A percentile compares a stretch with the other conserved stretches of the same genome.
Conservation (phyloP, 2,113 vertebrate genomes). For the Otocyon megalotis region DNA sequence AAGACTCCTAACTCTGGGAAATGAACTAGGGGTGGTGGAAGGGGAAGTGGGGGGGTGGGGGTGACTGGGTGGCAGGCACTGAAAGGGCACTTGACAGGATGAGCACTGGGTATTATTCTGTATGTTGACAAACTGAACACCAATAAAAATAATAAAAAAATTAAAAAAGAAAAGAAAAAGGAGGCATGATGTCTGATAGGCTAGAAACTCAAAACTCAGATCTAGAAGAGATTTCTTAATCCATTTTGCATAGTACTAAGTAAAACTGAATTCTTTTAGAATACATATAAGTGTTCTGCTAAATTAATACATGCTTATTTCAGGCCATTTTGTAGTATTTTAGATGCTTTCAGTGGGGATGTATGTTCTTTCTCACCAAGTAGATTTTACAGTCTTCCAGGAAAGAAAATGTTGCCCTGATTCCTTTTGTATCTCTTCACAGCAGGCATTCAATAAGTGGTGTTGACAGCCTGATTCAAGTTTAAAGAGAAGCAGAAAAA, state of each 20-base stretch:
- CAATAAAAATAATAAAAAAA: too few species aligned
- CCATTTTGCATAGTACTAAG: not conserved
- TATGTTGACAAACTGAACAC: too few species aligned
- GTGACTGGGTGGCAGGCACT: too few species aligned
- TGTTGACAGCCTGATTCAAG: constrained; percentile 51
- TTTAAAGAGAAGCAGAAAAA: constrained; percentile 74
- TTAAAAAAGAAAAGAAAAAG: not conserved
- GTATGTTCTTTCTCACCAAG: constrained; percentile 5
- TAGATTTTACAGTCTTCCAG: constrained; percentile 49
- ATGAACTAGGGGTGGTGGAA: too few species aligned
- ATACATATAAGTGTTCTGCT: not conserved
- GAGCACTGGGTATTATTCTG: too few species aligned
- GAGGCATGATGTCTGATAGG: not conserved
- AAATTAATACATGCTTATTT: constrained; percentile 56
- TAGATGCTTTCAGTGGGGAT: not conserved
- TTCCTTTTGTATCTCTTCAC: constrained; percentile 70
- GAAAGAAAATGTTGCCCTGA: constrained; percentile 64
- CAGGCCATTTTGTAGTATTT: not conserved
- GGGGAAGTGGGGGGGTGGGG: too few species aligned
- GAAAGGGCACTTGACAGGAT: too few species aligned
- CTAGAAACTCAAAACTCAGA: not conserved
- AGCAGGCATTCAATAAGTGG: constrained; percentile 63
- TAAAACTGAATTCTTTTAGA: not conserved
- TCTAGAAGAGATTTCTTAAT: constrained; percentile 36
- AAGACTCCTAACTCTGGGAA: too few species aligned